Base-by-base conservation (phyloP, 2,113 vertebrate genomes). In the Chaetodon trifascialis region DNA sequence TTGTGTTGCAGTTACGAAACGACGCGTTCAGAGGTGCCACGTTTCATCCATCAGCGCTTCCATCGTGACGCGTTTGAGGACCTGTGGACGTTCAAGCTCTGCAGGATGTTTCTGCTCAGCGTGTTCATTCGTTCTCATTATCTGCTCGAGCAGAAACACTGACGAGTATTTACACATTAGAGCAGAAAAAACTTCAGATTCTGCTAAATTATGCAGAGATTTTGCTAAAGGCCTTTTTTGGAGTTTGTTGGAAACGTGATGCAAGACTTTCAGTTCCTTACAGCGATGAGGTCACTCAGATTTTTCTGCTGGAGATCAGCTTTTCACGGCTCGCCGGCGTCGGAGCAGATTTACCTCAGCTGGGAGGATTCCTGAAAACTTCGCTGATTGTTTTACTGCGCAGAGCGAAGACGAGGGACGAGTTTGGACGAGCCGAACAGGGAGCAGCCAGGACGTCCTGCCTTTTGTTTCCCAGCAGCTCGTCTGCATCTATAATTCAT, bases 261-360 rank as follows among this genome's bases (percentile, higher is more conserved):
- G 91, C 91, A 93, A 93, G 16, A 73, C 69, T 93, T 94, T 90
- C 87, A 91, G 49, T 54, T 80, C 64, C 76, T 91, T 93, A 16
- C 88, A 80, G 73, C 59, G 11, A 59, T 40, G 49, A 83, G 42
- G 55, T 89, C 74, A 44, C 49, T 70, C 76, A 16, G 15, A 38
- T 71, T 14, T 64, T 17, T 14, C 6, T 36, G 34, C 21, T 47
- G 54, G 19, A 64, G 60, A 60, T 21, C 15, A 5, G 19, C 25
- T 67, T 69, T 55, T 9, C 25, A 5, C 42, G 44, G 68, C 46
- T 76, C 15, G 19, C 23, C 25, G 56, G 36, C 56, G 73, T 87
- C 78, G 9, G 58, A 76, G 54, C 66, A 56, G 40, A 74, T 83
- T 66, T 25, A 60, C 54, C 36, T 34, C 73, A 0, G 38, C 38